phyloP scores from a whole-genome alignment of 1,140 invertebrate species.

The Forficula auricularia region DNA sequence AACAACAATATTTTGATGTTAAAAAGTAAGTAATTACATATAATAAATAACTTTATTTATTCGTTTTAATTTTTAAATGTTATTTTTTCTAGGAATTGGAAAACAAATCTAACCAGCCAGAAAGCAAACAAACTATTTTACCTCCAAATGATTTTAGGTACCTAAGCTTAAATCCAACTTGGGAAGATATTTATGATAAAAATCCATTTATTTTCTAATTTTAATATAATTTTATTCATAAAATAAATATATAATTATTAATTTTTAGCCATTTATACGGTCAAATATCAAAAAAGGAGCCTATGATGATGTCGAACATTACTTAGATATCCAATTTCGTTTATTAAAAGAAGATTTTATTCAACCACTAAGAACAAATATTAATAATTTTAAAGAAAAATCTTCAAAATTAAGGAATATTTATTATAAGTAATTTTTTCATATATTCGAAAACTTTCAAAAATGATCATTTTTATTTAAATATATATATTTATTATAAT shows the following conservation, averaged over 20 bases:
- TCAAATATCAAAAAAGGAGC: constrained; percentile 38
- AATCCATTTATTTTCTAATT: not conserved
- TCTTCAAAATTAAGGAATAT: no score
- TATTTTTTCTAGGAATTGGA: no score
- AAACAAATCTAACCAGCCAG: not conserved
- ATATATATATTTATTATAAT: no score
- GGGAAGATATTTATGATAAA: constrained; percentile 14
- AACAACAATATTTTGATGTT: constrained; percentile 14
- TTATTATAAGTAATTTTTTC: no score
- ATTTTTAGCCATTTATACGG: constrained; percentile 27
- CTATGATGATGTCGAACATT: constrained; percentile 45
- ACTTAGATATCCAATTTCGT: constrained; percentile 59
- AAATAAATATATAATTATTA: no score
- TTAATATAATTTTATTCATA: constrained; percentile 5
- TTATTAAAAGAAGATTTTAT: constrained; percentile 58
- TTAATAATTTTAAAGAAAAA: constrained; percentile 1
- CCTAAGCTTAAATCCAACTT: constrained; percentile 1
- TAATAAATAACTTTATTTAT: constrained; percentile 5
- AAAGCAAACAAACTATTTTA: not conserved
- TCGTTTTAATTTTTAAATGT: not conserved
- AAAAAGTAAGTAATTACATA: constrained; percentile 26
- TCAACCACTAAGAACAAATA: constrained; percentile 32
- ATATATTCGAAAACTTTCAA: no score
- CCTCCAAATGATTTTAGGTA: constrained; percentile 7
- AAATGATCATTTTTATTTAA: no score